Percentiles rank a stretch among this genome's conserved stretches.
Conservation (phyloP, 2,797 vertebrate species). For the Alcedo atthis region DNA sequence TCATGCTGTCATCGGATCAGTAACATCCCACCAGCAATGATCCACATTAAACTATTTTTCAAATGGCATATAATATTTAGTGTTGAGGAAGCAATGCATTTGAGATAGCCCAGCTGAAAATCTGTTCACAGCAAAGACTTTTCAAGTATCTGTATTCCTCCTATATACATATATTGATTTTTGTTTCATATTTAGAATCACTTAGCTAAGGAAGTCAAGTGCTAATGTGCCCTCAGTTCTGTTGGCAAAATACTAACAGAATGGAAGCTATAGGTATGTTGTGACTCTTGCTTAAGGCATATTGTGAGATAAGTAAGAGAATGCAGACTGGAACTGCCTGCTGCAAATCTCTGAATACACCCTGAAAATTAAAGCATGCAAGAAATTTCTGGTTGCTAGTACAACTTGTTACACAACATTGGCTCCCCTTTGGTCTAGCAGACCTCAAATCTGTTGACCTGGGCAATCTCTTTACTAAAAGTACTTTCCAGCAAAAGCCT, state of each 20-base stretch:
- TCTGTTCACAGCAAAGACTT: background rate
- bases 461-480: background rate
- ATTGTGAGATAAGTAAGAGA: background rate
- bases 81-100: background rate
- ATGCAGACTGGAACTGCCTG: conserved; percentile 17
- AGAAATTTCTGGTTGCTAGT: conserved; percentile 63
- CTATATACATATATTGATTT: background rate
- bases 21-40: conserved; percentile 2
- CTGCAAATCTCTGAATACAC: conserved; percentile 55
- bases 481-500: background rate
- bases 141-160: background rate
- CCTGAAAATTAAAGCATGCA: conserved; percentile 38
- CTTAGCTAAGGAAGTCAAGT: background rate
- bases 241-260: background rate
- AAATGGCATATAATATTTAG: background rate
- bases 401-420: conserved; percentile 59
- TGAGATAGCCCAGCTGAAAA: background rate
- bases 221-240: background rate
- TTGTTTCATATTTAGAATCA: background rate
- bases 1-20: background rate
- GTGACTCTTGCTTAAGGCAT: background rate
- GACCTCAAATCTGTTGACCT: conserved; percentile 26
- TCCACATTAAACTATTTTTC: background rate
- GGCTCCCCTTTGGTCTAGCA: conserved; percentile 40
- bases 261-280: background rate